Conservation (phyloP, 2,797 vertebrate genomes). For the Phrynocephalus guinanensis region DNA sequence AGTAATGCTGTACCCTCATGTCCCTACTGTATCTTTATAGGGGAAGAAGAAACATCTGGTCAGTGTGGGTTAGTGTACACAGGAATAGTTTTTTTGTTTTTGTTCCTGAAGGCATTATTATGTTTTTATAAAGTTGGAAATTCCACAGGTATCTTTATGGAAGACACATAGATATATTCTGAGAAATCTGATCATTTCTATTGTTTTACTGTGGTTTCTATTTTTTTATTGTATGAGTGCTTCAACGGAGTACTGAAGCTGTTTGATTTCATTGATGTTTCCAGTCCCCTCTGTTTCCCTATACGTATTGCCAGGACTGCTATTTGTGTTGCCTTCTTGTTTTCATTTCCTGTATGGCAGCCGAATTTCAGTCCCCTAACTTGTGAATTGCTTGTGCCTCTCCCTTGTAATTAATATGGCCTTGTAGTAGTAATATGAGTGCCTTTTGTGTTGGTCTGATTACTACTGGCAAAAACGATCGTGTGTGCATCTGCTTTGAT, state of each 20-base stretch:
- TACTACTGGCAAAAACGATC: neutral
- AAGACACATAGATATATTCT: neutral
- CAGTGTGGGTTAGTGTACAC: no score
- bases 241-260: neutral
- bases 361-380: neutral
- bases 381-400: neutral
- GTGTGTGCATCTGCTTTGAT: neutral
- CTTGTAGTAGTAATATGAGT: neutral
- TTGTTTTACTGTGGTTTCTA: neutral
- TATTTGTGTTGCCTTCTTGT: neutral
- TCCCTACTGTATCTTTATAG: neutral
- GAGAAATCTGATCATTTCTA: neutral
- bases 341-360: neutral
- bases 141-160: neutral
- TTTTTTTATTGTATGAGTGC: neutral
- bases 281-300: neutral
- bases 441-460: neutral
- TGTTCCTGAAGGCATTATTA: no score
- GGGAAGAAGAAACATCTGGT: neutral
- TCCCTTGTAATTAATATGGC: neutral
- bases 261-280: neutral
- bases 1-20: neutral
- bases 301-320: neutral
- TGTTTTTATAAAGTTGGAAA: neutral
- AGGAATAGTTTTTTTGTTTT: no score